Evolutionary conservation across 2,797 vertebrate species (phyloP).

Genomic region (Sebastiscus albofasciatus): DNA sequence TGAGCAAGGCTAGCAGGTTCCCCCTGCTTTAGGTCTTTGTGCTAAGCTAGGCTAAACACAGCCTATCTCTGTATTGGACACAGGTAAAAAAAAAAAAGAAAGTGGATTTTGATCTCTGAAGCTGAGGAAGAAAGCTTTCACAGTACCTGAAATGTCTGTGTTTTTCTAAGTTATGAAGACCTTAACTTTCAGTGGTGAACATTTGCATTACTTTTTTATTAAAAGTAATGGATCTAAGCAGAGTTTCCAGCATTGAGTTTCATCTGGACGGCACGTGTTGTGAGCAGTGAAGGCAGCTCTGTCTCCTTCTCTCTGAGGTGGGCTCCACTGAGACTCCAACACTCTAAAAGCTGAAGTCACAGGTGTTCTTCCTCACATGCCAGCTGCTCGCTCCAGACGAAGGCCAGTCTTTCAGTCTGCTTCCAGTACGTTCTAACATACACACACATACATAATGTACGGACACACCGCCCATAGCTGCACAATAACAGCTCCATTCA

Average conservation of each 20-base stretch:
- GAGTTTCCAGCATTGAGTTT: background rate
- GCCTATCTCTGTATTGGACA: no score
- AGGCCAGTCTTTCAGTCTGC: background rate
- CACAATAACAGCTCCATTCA: slow-evolving; percentile 59
- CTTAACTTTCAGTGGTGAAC: background rate
- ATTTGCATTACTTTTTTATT: background rate
- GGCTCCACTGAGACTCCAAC: background rate
- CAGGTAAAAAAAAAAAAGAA: background rate
- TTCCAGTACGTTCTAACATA: background rate
- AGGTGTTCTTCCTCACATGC: slow-evolving; percentile 49
- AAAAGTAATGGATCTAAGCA: background rate
- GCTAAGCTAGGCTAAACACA: background rate
- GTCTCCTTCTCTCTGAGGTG: background rate
- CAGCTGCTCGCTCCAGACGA: slow-evolving; percentile 7
- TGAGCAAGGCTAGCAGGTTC: no score
- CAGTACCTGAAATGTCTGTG: background rate
- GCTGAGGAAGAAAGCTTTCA: background rate
- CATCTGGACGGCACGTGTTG: slow-evolving; percentile 16
- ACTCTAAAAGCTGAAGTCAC: slow-evolving; percentile 11
- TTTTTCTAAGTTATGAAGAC: background rate
- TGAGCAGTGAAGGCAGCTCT: slow-evolving; percentile 12
- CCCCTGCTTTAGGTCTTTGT: no score
- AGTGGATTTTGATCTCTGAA: background rate
- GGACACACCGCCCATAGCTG: slow-evolving; percentile 13
- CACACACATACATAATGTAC: background rate